Percentiles rank a stretch among this genome's conserved stretches.
Conservation (phyloP, 2,113 vertebrate genomes). For the Brachyhypopomus gauderio region DNA sequence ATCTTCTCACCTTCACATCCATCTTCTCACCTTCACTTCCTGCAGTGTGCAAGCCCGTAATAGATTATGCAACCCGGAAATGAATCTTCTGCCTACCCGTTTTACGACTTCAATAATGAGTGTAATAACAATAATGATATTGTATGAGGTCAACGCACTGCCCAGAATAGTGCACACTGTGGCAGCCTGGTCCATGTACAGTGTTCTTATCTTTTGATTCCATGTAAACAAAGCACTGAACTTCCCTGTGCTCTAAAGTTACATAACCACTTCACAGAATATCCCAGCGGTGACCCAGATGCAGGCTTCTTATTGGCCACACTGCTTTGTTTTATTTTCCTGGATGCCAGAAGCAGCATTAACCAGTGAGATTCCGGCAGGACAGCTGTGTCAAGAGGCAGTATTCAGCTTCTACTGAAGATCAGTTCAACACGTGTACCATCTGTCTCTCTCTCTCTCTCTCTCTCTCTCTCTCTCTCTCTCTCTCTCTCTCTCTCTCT, state of each 20-base stretch:
- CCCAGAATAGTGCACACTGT: background rate
- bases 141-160: constrained; percentile 34
- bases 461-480: constrained; percentile 1
- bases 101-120: constrained; percentile 41
- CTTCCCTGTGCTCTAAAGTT: constrained; percentile 1
- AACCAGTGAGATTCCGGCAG: constrained; percentile 43
- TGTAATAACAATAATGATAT: too few species aligned
- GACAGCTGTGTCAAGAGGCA: constrained; percentile 62
- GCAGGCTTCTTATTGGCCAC: constrained; percentile 28
- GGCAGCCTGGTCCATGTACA: background rate
- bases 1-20: constrained; percentile 57
- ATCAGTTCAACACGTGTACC: too few species aligned
- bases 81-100: constrained; percentile 53
- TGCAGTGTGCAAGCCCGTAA: constrained; percentile 51
- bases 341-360: constrained; percentile 47
- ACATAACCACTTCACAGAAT: constrained; percentile 38
- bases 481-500: constrained; percentile 31
- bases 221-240: constrained; percentile 48
- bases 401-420: constrained; percentile 42
- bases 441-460: constrained; percentile 1
- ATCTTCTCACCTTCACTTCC: constrained; percentile 57
- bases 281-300: constrained; percentile 38
- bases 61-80: constrained; percentile 48
- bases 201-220: constrained; percentile 38
- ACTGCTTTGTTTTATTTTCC: constrained; percentile 46